Percentiles rank a stretch among this genome's conserved stretches.
Conservation (phyloP, 2,888 invertebrate species). For the Noctua comes region DNA sequence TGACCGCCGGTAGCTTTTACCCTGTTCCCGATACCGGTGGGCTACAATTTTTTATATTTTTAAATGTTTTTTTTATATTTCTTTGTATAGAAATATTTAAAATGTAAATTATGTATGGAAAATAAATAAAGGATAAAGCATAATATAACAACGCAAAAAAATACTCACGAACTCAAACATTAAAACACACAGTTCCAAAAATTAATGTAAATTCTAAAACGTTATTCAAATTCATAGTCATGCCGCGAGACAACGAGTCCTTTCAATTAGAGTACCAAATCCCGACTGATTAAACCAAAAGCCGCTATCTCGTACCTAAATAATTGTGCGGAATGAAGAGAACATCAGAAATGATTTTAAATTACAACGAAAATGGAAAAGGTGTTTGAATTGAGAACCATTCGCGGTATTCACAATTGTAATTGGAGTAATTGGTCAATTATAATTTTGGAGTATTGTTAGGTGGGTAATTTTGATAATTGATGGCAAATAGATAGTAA, state of each 20-base stretch:
- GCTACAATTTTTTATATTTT: no score
- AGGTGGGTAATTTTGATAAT: conserved; percentile 27
- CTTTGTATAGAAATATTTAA: no score
- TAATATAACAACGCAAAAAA: neutral
- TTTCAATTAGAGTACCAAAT: conserved; percentile 72
- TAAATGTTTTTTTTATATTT: no score
- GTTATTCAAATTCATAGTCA: conserved; percentile 67
- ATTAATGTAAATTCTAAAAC: conserved; percentile 43
- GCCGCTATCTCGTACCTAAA: conserved; percentile 62
- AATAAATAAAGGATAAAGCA: no score
- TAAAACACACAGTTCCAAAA: conserved; percentile 41
- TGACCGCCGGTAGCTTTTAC: no score
- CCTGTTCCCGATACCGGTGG: no score
- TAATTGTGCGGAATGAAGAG: conserved; percentile 62
- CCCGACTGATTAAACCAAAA: conserved; percentile 70
- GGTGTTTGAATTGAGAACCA: conserved; percentile 38
- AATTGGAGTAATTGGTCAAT: conserved; percentile 46
- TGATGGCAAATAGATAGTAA: conserved; percentile 3
- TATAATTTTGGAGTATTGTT: conserved; percentile 21
- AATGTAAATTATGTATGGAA: no score
- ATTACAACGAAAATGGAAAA: conserved; percentile 53
- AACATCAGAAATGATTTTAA: conserved; percentile 68
- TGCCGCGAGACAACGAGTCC: conserved; percentile 62
- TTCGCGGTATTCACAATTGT: conserved; percentile 28
- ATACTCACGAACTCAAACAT: conserved; percentile 11